Conservation (phyloP, 30 jellyfish, hydroid and myxozoan species). For the Calvadosia cruxmelitensis region DNA sequence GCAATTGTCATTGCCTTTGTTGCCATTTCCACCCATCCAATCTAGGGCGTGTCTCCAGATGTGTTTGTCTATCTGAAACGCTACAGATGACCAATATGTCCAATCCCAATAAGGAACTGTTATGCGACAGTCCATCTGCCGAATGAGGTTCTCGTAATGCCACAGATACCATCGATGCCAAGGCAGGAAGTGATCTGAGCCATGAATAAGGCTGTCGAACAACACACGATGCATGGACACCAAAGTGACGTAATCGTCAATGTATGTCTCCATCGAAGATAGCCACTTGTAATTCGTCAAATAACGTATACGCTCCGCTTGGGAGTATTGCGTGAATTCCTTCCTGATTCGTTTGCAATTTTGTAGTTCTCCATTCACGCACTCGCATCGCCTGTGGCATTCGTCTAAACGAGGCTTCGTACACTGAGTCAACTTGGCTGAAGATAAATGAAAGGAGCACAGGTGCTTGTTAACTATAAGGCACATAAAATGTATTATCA, state of each 20-base stretch:
- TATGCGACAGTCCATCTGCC: not conserved
- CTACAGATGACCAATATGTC: not conserved
- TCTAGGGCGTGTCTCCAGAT: not conserved
- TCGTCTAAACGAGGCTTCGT: not conserved
- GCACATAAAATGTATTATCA: too few relatives aligned
- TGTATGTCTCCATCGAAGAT: not conserved
- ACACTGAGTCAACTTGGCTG: not conserved
- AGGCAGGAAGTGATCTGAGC: not conserved
- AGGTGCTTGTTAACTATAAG: too few relatives aligned
- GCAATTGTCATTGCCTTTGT: not conserved
- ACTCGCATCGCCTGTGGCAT: not conserved
- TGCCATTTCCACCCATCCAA: not conserved
- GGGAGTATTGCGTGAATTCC: not conserved
- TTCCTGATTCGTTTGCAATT: not conserved
- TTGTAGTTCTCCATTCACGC: not conserved
- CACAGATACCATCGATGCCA: not conserved
- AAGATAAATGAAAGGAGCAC: too few relatives aligned
- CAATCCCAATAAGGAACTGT: not conserved
- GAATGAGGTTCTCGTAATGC: not conserved
- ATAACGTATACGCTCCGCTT: not conserved
- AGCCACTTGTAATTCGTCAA: not conserved
- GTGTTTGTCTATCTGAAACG: not conserved
- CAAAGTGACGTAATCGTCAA: not conserved
- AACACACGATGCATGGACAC: not conserved
- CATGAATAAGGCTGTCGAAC: not conserved